Evolutionary conservation across 1,140 invertebrate genomes (phyloP).

Genomic region (Neodiprion virginianus): DNA sequence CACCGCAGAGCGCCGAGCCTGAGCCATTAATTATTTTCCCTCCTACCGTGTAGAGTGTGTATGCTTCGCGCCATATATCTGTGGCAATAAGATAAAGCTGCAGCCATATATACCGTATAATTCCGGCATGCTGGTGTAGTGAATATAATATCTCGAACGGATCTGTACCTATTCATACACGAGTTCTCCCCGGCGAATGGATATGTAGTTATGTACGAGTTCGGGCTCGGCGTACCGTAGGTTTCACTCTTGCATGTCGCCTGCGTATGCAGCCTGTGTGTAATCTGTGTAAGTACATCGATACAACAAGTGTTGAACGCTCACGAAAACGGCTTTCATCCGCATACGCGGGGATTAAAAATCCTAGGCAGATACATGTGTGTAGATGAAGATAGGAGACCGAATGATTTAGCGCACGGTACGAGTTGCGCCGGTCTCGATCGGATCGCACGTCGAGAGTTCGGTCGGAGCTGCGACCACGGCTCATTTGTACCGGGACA

Average conservation of each 20-base stretch:
- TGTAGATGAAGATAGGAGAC: slow-evolving; percentile 1
- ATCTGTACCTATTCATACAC: slow-evolving; percentile 17
- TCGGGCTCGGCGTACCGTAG: not conserved
- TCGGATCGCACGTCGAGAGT: not conserved
- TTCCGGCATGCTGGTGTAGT: slow-evolving; percentile 3
- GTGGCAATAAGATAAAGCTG: slow-evolving; percentile 18
- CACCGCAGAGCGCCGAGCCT: not conserved
- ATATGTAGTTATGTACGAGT: not conserved
- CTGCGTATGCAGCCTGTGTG: not conserved
- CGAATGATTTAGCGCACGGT: not conserved
- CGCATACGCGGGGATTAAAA: no score
- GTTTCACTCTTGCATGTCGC: not conserved
- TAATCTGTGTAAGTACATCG: not conserved
- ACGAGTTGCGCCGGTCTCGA: not conserved
- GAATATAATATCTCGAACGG: slow-evolving; percentile 14
- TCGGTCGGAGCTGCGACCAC: not conserved
- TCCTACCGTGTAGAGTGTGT: not conserved
- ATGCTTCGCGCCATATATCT: slow-evolving; percentile 1
- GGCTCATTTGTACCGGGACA: slow-evolving; percentile 1
- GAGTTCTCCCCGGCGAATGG: not conserved
- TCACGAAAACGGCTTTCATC: not conserved
- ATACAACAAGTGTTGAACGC: not conserved
- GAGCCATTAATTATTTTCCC: slow-evolving; percentile 15
- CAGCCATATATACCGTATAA: slow-evolving; percentile 23
- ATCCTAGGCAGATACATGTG: not conserved